Base-by-base conservation (phyloP, 2,888 invertebrate genomes). In the Ferrisia virgata region DNA sequence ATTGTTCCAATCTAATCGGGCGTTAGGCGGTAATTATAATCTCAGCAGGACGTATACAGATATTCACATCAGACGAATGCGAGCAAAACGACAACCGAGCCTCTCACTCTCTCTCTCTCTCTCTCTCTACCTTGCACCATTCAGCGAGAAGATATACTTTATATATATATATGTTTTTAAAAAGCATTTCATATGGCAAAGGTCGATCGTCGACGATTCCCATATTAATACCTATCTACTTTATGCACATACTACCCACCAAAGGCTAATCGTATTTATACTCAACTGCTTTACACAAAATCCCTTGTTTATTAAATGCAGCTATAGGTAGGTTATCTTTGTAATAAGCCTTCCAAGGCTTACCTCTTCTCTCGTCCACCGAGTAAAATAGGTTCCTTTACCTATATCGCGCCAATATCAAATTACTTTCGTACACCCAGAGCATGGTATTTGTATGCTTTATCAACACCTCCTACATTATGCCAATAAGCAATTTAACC, bases 1-100 rank as follows among this genome's bases (percentile, higher is more conserved):
- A 76, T 76, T 76, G 72, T 76, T 76, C 72, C 72, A 76, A 76
- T 76, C 72, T 76, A 76, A 76, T 76, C 72, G 72, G 72, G 72
- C 72, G 72, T 76, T 76, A 76, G 72, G 72, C 72, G 72, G 72
- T 76, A 76, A 76, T 76, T 76, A 76, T 76, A 76, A 76, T 76
- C 72, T 36, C 72, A 76, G 72, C 72, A 36, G 72, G 72, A 28
- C 36, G 72, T 28, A 36, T 9, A 25, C 15, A 11, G 15, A 64
- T 28, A 53, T 53, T 53, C 53, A 53, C 36, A 8, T 13, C 64
- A 64, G 64, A 64, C 64, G 64, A 64, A 64, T 8, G 64, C 64
- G 64, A 64, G 64, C 64, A 64, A 64, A 64, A 64, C 28, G 64
- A 64, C 64, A 64, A 64, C 64, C 64, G 64, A n/a, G n/a, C n/a